Evolutionary conservation across 2,113 vertebrate genomes (phyloP), one percentile per base, ranked within the genome.

Genomic region (Megaceryle maxima): DNA sequence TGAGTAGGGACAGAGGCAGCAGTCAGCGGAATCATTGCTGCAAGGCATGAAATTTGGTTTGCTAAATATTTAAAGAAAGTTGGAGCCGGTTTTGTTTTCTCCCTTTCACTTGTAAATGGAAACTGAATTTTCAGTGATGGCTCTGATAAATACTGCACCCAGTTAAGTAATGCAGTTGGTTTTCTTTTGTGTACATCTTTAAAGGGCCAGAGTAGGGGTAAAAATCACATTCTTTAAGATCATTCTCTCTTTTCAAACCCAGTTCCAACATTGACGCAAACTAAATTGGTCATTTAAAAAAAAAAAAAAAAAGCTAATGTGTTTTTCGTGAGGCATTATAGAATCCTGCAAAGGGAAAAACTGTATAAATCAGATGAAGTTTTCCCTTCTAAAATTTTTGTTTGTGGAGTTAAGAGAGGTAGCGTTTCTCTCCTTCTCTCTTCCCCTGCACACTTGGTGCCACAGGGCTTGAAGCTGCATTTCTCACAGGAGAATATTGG

Each of bases 41-140:
- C 78, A 68, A 95, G 96, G 84, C 95, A 97, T 92, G 92, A 97
- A 91, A 96, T 96, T 96, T 95, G 86, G 85, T 96, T 95, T 96
- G 92, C 93, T 94, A 96, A 97, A 95, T 95, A 66, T 91, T 94
- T 97, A 96, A 95, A 94, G 96, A 97, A 96, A 96, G 88, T 95
- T 95, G 88, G 89, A 93, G 86, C 88, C 46, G 16, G 83, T 95
- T 97, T 96, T 93, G 94, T 96, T 95, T 96, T 95, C 69, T 67
- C 77, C 88, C 76, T 95, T 97, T 97, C 90, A 92, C 88, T 93
- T 93, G 93, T 76, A 93, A 96, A 96, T 94, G 88, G 48, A 89
- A 95, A 96, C 83, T 94, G 94, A 95, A 89, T 94, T 97, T 96
- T 92, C 94, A 87, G 95, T 89, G 95, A 95, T 96, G 92, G 91